Conservation (phyloP, 2,888 invertebrate genomes). For the Rhingia rostrata region DNA sequence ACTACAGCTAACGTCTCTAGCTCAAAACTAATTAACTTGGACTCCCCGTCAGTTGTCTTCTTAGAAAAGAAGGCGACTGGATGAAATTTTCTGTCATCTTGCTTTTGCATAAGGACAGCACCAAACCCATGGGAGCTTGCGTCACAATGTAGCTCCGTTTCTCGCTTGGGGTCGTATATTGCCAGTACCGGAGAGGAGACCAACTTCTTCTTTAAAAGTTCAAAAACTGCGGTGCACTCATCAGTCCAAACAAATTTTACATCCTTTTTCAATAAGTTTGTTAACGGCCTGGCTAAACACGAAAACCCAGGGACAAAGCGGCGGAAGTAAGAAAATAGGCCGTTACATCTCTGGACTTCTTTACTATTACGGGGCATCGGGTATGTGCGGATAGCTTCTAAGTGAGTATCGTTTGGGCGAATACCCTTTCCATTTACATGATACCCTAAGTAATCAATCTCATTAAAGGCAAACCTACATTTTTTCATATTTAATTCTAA, state of each 20-base stretch:
- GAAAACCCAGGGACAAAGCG: neutral
- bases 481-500: slow-evolving; percentile 26
- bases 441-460: slow-evolving; percentile 50
- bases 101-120: slow-evolving; percentile 72
- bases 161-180: too few species aligned
- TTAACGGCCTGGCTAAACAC: neutral
- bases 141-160: too few species aligned
- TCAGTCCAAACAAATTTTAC: neutral
- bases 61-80: slow-evolving; percentile 31
- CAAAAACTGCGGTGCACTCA: neutral
- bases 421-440: slow-evolving; percentile 29
- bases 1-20: slow-evolving; percentile 31
- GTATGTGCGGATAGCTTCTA: slow-evolving; percentile 40
- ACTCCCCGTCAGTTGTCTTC: slow-evolving; percentile 14
- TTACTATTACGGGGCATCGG: slow-evolving; percentile 37
- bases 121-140: too few species aligned
- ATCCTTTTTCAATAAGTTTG: neutral
- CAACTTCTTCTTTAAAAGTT: neutral
- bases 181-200: too few species aligned
- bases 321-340: too few species aligned
- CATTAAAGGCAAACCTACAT: slow-evolving; percentile 19
- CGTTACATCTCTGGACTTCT: too few species aligned
- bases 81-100: slow-evolving; percentile 34
- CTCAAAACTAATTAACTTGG: slow-evolving; percentile 36
- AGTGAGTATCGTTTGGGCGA: slow-evolving; percentile 28